Evolutionary conservation across 2,797 vertebrate species (phyloP).

Genomic region (Acanthis flammea): DNA sequence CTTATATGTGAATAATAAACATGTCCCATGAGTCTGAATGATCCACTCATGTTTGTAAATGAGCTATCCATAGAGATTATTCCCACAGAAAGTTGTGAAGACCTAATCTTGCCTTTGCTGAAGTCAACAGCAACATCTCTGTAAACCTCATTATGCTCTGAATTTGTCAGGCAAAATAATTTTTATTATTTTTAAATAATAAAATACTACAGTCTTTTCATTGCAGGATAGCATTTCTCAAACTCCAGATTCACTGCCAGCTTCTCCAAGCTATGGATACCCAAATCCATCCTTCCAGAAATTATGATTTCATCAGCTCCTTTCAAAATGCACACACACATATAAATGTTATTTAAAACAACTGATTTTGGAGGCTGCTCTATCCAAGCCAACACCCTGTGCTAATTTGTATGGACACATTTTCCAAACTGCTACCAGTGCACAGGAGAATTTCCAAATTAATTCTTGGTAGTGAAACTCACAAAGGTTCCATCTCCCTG

Average conservation of each 20-base stretch:
- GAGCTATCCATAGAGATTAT: conserved; percentile 16
- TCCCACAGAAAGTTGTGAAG: conserved; percentile 16
- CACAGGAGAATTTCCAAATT: neutral
- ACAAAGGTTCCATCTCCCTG: neutral
- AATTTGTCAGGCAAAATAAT: neutral
- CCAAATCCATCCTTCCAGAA: neutral
- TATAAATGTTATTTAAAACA: neutral
- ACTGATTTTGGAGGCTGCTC: neutral
- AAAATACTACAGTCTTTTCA: neutral
- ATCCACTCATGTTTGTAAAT: conserved; percentile 49
- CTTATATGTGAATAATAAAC: conserved; percentile 35
- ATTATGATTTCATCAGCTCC: neutral
- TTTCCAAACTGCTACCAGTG: neutral
- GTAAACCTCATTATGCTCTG: neutral
- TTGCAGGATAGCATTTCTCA: neutral
- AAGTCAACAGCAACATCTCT: conserved; percentile 18
- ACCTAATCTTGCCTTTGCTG: neutral
- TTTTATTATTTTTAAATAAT: no score
- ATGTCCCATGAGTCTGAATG: neutral
- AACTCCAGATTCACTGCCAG: neutral
- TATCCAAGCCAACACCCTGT: neutral
- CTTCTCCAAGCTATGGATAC: neutral
- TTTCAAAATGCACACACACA: neutral
- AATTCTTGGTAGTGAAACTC: neutral
- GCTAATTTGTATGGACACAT: neutral